A percentile compares a stretch with the other conserved stretches of the same genome.
Evolutionary conservation across 2,888 invertebrate species (phyloP).

Genomic region (Scaptomyza flava): DNA sequence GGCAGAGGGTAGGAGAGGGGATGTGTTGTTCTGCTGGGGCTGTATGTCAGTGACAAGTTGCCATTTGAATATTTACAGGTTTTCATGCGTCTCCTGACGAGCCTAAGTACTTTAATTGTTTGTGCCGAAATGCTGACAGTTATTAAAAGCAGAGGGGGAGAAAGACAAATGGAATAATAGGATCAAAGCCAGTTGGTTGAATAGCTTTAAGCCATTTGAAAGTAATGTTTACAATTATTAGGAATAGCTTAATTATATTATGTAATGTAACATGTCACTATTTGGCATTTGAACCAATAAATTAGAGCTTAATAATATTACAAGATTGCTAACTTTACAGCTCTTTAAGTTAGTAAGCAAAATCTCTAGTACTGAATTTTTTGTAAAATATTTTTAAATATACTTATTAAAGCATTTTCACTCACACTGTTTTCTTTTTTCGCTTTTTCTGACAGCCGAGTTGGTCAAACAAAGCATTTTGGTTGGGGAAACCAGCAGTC

Average conservation of each 20-base stretch:
- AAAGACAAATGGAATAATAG: not conserved
- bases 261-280: not conserved
- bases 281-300: not conserved
- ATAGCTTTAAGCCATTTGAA: not conserved
- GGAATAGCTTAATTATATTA: not conserved
- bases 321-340: not conserved
- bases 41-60: slow-evolving; percentile 65
- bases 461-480: slow-evolving; percentile 52
- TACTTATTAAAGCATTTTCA: not conserved
- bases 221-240: not conserved
- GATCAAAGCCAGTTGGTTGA: slow-evolving; percentile 1
- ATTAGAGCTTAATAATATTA: not conserved
- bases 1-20: not conserved
- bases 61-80: slow-evolving; percentile 62
- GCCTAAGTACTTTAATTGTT: slow-evolving; percentile 74
- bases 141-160: not conserved
- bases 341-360: too few species aligned
- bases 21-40: slow-evolving; percentile 4
- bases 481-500: not conserved
- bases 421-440: slow-evolving; percentile 3
- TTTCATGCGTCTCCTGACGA: slow-evolving; percentile 34
- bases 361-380: too few species aligned
- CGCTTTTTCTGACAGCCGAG: slow-evolving; percentile 26
- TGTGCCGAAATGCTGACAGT: slow-evolving; percentile 42
- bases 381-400: too few species aligned